phyloP scores from a whole-genome alignment of 2,797 vertebrate genomes.

The Agapornis canus region DNA sequence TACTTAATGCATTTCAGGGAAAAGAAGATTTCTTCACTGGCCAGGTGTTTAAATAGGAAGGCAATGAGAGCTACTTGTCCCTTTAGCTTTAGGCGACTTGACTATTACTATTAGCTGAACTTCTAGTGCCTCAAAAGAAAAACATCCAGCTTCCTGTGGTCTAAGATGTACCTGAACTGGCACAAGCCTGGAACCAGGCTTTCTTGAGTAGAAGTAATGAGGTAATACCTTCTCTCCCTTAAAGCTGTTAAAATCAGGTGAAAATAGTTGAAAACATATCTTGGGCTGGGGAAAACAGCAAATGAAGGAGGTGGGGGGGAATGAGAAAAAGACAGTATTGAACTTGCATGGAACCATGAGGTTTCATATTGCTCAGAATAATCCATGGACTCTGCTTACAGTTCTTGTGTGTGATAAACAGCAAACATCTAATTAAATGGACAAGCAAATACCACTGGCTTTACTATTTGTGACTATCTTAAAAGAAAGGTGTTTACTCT shows the following conservation, averaged over 20 bases:
- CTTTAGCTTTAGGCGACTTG: slow-evolving; percentile 26
- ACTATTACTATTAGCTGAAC: slow-evolving; percentile 24
- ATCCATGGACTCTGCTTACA: slow-evolving; percentile 47
- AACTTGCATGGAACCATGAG: not conserved
- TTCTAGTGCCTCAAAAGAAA: slow-evolving; percentile 39
- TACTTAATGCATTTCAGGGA: slow-evolving; percentile 22
- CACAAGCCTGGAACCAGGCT: not conserved
- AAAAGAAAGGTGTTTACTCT: slow-evolving; percentile 31
- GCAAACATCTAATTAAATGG: slow-evolving; percentile 20
- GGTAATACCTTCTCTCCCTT: not conserved
- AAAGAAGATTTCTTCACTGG: not conserved
- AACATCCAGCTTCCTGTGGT: not conserved
- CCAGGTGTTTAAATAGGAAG: slow-evolving; percentile 7
- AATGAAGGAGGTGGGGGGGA: not conserved
- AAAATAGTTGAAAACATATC: not conserved
- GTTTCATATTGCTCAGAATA: slow-evolving; percentile 32
- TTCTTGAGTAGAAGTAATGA: not conserved
- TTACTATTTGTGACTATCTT: slow-evolving; percentile 36
- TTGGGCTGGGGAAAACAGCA: not conserved
- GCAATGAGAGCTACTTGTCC: not conserved
- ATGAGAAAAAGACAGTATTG: not conserved
- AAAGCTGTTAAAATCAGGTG: not conserved
- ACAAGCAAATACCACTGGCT: not conserved
- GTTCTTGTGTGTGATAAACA: slow-evolving; percentile 24
- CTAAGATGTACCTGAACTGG: not conserved